These are phyloP conservation scores for Lacerta bilineata DNA, from an alignment of 2,797 vertebrate species.

Conservation along the genomic window DNA sequence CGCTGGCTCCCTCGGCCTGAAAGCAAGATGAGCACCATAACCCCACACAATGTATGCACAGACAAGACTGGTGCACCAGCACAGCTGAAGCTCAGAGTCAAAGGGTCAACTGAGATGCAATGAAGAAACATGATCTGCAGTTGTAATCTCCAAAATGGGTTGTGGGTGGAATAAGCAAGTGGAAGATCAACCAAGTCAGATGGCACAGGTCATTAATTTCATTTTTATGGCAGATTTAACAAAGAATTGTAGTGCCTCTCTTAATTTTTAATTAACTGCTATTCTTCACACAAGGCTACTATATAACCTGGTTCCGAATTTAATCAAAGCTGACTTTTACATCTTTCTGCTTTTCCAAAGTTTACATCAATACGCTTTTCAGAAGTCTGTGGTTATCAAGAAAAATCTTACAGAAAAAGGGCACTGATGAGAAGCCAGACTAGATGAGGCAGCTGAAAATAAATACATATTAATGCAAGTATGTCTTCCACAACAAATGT, in stretches of 20 bases:
- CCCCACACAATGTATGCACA: neutral
- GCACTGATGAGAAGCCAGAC: conserved; percentile 15
- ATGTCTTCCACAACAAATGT: conserved; percentile 37
- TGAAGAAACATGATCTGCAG: neutral
- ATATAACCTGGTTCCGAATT: conserved; percentile 14
- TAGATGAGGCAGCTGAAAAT: conserved; percentile 31
- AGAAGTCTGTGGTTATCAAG: conserved; percentile 8
- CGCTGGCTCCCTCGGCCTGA: too few species aligned
- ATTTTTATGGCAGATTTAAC: conserved; percentile 3
- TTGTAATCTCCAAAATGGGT: neutral
- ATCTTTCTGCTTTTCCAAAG: conserved; percentile 21
- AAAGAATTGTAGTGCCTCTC: conserved; percentile 7
- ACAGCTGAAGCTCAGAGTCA: neutral
- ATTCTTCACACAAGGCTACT: conserved; percentile 7
- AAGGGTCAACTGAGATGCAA: neutral
- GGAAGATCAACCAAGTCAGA: neutral
- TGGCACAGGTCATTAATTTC: neutral
- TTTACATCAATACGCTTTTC: conserved; percentile 37
- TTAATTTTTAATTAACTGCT: conserved; percentile 11
- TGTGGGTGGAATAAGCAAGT: conserved; percentile 28
- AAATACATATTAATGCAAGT: conserved; percentile 29
- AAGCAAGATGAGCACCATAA: too few species aligned
- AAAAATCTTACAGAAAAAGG: conserved; percentile 22
- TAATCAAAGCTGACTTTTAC: neutral
- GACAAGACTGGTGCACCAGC: neutral